Evolutionary conservation across 2,888 invertebrate species (phyloP), one percentile per base, ranked within the genome.

Genomic region (Opisthograptis luteolata): DNA sequence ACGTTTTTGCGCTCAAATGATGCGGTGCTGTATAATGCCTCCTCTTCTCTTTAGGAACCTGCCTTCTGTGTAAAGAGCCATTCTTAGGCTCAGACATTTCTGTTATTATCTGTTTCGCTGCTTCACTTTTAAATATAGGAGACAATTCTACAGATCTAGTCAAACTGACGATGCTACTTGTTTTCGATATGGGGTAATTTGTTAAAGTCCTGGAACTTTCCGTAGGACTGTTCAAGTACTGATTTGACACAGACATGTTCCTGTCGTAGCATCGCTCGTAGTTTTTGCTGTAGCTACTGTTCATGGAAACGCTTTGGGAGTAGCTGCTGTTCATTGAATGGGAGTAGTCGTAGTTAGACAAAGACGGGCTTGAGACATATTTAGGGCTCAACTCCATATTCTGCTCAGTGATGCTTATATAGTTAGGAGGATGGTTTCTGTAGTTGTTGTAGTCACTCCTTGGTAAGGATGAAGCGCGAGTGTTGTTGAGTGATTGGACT

Each of bases 1-100:
- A 80, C 6, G 92, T 94, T 87, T 90, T 93, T 0, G 92, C 91
- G 55, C 92, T 93, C n/a, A 93, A 81, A 72, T 93, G 95, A 88
- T 95, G 94, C 0, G 94, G 95, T n/a, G 97, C 96, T 0, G 97
- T 98, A 70, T 97, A 95, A 78, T 97, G 97, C 45, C 97, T 91
- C 44, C 97, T 91, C 79, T 96, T 97, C 74, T 96, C 96, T 64
- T 94, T 94, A 0, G 96, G 96, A 24, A 96, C 93, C 46, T 94
- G 93, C 40, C 96, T 92, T 57, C 94, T 85, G 62, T 93, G 93
- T 59, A 92, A 81, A 7, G 93, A 92, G 0, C 92, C 91, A 22
- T 92, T 90, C 66, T 92, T 92, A 13, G 92, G 91, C 32, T 83
- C 91, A 0, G 93, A 92, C 93, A 96, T 94, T 84, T 96, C 96